phyloP scores from a whole-genome alignment of 2,113 vertebrate genomes.

The Leptosomus discolor region DNA sequence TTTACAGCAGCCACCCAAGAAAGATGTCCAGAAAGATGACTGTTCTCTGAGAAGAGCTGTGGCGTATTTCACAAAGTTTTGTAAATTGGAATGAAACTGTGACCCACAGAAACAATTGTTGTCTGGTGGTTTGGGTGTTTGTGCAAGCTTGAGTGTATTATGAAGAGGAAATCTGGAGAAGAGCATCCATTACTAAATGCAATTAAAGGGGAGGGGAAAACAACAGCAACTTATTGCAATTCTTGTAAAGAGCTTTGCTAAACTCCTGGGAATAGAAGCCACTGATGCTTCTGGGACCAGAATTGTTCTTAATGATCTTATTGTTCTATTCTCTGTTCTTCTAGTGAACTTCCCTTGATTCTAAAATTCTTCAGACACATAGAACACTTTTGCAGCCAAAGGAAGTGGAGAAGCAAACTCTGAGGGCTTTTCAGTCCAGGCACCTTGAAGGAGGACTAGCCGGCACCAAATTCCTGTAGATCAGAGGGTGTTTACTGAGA shows the following conservation, averaged over 20 bases:
- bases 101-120: background rate
- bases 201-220: constrained; percentile 53
- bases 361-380: background rate
- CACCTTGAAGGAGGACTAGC: constrained; percentile 4
- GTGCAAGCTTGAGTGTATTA: background rate
- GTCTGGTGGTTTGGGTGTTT: background rate
- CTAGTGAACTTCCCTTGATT: background rate
- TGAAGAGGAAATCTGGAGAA: constrained; percentile 8
- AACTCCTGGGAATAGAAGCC: constrained; percentile 72
- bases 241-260: constrained; percentile 76
- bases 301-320: constrained; percentile 49
- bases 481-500: background rate
- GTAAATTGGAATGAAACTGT: background rate
- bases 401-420: constrained; percentile 11
- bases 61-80: background rate
- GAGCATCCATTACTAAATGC: constrained; percentile 63
- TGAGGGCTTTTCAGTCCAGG: background rate
- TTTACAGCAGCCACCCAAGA: background rate
- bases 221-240: constrained; percentile 49
- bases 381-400: background rate
- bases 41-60: background rate
- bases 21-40: background rate
- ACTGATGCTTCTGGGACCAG: constrained; percentile 52
- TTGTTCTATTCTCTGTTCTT: constrained; percentile 17
- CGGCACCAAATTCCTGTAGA: background rate